Base-by-base conservation (phyloP, 1,140 invertebrate species). In the Drosophila orena region DNA sequence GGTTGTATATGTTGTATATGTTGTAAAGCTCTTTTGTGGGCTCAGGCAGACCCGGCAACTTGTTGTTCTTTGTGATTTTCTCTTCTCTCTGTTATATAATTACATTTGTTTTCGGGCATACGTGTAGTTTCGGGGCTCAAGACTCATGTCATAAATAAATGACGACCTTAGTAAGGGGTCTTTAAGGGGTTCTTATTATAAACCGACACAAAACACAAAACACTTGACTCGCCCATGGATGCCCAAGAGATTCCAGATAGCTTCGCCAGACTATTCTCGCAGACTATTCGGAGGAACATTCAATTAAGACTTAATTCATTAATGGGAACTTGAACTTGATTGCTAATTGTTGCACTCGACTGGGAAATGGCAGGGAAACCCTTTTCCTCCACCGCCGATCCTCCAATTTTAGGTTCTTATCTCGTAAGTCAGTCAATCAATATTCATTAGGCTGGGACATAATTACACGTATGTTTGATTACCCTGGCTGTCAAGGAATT, bases 61-160 rank as follows among this genome's bases (percentile, higher is more conserved):
- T 70, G 80, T 77, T 85, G 57, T 80, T 73, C 64, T 77, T 72
- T 50, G 56, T 50, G 56, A 37, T 79, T 43, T 71, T 72, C 55
- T 34, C 37, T 43, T 77, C 44, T 61, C 49, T 15, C 72, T 47
- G 30, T 85, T 85, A 85, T 85, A 85, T 85, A 85, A 85, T 85
- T 85, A 85, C 81, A 55, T 80, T 77, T 73, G 70, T 69, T 72
- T 84, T 80, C 49, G 66, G 72, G 42, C 80, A 72, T 69, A n/a
- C n/a, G n/a, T n/a, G n/a, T n/a, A 49, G 79, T 81, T 81, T 66
- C 34, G 56, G 80, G 80, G 79, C 65, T 38, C 58, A 79, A 60
- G 79, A 46, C 80, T 80, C 81, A 77, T 80, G 81, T 77, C 81
- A 85, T 81, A 85, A 85, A 85, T 85, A 85, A 85, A 85, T 74